Evolutionary conservation across 2,797 vertebrate genomes (phyloP), one percentile per base, ranked within the genome.

Genomic region (Ptychobarbus kaznakovi): DNA sequence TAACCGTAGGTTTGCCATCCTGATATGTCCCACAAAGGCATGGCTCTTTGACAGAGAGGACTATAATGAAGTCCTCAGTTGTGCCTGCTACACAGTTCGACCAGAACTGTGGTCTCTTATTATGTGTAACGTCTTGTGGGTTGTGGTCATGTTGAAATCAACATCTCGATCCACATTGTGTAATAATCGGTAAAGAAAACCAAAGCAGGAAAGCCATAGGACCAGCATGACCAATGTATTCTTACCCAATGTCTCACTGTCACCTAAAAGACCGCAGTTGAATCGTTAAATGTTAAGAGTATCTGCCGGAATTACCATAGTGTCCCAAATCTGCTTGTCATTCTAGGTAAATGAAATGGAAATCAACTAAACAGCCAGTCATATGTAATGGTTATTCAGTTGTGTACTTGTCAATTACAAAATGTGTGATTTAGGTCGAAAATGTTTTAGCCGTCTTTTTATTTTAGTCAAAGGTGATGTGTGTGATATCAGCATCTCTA

Each of bases 151-250:
- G 77, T 86, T 87, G 38, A 35, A 66, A 58, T 82, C 18, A 22
- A 1, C 51, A 10, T 83, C 46, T 25, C 35, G 4, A 25, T 83
- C 66, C 66, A 77, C 86, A 78, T 13, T 85, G 83, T 66, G 46
- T 44, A 72, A 84, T 44, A 72, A 84, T 80, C 22, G 16, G 65
- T 72, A 22, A 77, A 65, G 86, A 61, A 91, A 94, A 93, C 94
- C 95, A 95, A 95, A 95, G 93, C 94, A 90, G 90, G 90, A 93
- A 94, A 95, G 95, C 93, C 94, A 95, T 95, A 93, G 90, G 84
- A 83, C 85, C 85, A 85, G 81, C 68, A 74, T 80, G 53, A 89
- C 86, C 68, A 63, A 83, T 86, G 83, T 68, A 63, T 51, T 73
- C 44, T 58, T 38, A 6, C 16, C 35, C 46, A 63, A 2, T 3